phyloP scores from a whole-genome alignment of 2,888 invertebrate genomes.

The Eristalis pertinax region DNA sequence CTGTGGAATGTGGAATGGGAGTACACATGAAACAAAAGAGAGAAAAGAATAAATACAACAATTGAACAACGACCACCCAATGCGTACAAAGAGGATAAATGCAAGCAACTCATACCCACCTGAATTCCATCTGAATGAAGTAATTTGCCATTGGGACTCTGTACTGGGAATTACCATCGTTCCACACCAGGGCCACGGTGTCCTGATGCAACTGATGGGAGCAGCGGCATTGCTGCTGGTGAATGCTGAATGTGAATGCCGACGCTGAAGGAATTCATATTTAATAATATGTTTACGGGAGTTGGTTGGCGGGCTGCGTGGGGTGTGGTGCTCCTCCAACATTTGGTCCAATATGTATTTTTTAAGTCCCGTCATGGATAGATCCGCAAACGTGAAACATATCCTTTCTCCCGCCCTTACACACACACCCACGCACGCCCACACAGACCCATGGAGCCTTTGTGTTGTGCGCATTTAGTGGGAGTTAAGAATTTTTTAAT shows the following conservation, averaged over 20 bases:
- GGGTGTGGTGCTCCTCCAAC: conserved; percentile 12
- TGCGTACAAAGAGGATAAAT: conserved; percentile 42
- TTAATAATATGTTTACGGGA: conserved; percentile 62
- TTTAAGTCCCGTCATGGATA: conserved; percentile 9
- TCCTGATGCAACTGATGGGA: neutral
- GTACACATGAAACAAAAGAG: conserved; percentile 2
- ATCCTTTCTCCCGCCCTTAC: neutral
- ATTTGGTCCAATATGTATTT: conserved; percentile 40
- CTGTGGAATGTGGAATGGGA: conserved; percentile 14
- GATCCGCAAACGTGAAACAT: neutral
- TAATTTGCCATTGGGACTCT: conserved; percentile 55
- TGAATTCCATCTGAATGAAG: conserved; percentile 39
- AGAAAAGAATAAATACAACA: neutral
- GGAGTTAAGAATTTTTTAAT: conserved; percentile 60
- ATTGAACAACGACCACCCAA: conserved; percentile 14
- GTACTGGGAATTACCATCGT: conserved; percentile 42
- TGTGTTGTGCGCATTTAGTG: neutral
- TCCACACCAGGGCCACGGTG: neutral
- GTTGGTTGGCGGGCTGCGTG: neutral
- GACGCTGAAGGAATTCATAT: conserved; percentile 65
- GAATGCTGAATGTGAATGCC: conserved; percentile 5
- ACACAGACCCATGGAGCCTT: neutral
- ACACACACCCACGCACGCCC: neutral
- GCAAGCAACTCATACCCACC: conserved; percentile 45
- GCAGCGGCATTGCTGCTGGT: neutral